A percentile compares a stretch with the other conserved stretches of the same genome.
These are phyloP conservation scores for Brachylomia viminalis DNA, from an alignment of 2,888 invertebrate genomes.

Conservation along the genomic window DNA sequence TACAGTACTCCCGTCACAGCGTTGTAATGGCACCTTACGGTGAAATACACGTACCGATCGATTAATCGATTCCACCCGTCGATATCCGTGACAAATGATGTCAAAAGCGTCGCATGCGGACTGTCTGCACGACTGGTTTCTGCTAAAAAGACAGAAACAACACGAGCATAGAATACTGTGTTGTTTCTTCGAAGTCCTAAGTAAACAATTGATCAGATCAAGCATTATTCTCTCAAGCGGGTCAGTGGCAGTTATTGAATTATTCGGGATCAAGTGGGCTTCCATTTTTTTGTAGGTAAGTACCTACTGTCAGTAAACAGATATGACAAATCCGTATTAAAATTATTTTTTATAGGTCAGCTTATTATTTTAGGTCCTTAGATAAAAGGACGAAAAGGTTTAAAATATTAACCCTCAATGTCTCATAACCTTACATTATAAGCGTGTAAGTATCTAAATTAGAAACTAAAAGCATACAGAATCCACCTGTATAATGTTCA, in stretches of 20 bases:
- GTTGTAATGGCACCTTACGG: slow-evolving; percentile 42
- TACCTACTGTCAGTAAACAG: neutral
- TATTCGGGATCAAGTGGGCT: slow-evolving; percentile 30
- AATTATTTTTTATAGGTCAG: too few species aligned
- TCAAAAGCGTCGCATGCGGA: slow-evolving; percentile 47
- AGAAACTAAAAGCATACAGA: slow-evolving; percentile 28
- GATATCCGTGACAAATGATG: slow-evolving; percentile 62
- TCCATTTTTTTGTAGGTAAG: slow-evolving; percentile 23
- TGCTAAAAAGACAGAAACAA: slow-evolving; percentile 40
- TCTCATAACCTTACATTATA: neutral
- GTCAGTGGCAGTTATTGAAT: slow-evolving; percentile 48
- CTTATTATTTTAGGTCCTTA: too few species aligned
- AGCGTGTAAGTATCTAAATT: neutral
- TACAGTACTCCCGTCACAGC: slow-evolving; percentile 33
- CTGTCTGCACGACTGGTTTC: slow-evolving; percentile 35
- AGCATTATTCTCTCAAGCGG: slow-evolving; percentile 24
- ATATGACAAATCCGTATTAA: neutral
- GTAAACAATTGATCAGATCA: slow-evolving; percentile 45
- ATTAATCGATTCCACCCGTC: slow-evolving; percentile 49
- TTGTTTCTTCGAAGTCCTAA: slow-evolving; percentile 23
- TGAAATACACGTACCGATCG: slow-evolving; percentile 45
- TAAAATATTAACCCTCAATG: neutral
- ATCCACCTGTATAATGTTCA: slow-evolving; percentile 24
- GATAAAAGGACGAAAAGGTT: neutral
- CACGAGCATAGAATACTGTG: slow-evolving; percentile 36